A percentile compares a stretch with the other conserved stretches of the same genome.
Evolutionary conservation across 2,888 invertebrate species (phyloP).

Genomic region (Drosophila atripex): DNA sequence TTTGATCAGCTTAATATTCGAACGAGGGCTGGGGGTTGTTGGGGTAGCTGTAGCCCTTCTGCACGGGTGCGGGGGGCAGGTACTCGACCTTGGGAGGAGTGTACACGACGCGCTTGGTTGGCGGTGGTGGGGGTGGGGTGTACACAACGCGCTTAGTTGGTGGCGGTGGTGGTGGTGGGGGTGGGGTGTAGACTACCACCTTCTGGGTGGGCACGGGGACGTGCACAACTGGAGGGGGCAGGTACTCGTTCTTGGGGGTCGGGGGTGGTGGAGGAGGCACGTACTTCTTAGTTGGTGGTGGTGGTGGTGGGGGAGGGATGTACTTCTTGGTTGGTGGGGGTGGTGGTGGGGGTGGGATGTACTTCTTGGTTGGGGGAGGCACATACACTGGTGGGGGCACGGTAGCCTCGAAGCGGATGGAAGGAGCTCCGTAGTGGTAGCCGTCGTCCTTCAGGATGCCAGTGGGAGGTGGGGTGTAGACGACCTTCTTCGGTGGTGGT

Average conservation of each 20-base stretch:
- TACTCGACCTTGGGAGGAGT: slow-evolving; percentile 43
- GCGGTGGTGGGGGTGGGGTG: slow-evolving; percentile 9
- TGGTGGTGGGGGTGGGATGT: slow-evolving; percentile 38
- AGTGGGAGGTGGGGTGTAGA: slow-evolving; percentile 35
- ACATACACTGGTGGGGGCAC: slow-evolving; percentile 34
- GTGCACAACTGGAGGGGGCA: slow-evolving; percentile 26
- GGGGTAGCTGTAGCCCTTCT: slow-evolving; percentile 77
- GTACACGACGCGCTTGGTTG: slow-evolving; percentile 20
- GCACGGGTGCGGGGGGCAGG: slow-evolving; percentile 39
- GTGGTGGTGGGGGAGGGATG: slow-evolving; percentile 38
- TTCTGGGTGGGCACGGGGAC: slow-evolving; percentile 17
- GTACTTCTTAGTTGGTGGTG: slow-evolving; percentile 41
- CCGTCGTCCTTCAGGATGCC: slow-evolving; percentile 67
- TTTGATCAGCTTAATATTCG: slow-evolving; percentile 60
- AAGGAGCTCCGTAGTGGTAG: slow-evolving; percentile 59
- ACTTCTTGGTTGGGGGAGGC: slow-evolving; percentile 18
- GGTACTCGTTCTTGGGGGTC: slow-evolving; percentile 20
- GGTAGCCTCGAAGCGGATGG: slow-evolving; percentile 43
- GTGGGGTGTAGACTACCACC: slow-evolving; percentile 27
- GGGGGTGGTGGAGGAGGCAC: slow-evolving; percentile 21
- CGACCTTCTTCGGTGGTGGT: slow-evolving; percentile 22
- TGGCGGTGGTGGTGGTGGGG: slow-evolving; percentile 46
- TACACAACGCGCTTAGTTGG: slow-evolving; percentile 34
- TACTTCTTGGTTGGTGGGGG: slow-evolving; percentile 28
- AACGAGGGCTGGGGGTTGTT: slow-evolving; percentile 80